Percentiles rank a stretch among this genome's conserved stretches.
phyloP scores from a whole-genome alignment of 2,888 invertebrate species.

The Limnephilus lunatus region DNA sequence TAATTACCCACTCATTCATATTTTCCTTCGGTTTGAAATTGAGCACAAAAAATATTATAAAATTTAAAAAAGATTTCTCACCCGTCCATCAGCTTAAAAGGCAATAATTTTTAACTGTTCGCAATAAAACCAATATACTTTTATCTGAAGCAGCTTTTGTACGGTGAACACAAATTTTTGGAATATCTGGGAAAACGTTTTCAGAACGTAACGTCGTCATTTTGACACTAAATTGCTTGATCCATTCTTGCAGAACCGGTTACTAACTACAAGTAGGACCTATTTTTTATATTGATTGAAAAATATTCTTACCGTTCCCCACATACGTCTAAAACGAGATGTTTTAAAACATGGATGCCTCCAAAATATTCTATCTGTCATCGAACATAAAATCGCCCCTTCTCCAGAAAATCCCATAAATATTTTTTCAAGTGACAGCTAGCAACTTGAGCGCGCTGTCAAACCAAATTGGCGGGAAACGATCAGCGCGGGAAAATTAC shows the following conservation, averaged over 20 bases:
- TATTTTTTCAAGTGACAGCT: constrained; percentile 45
- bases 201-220: background rate
- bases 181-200: background rate
- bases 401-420: constrained; percentile 43
- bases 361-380: background rate
- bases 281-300: background rate
- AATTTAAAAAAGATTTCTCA: background rate
- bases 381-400: background rate
- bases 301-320: background rate
- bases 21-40: background rate
- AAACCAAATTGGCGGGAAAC: constrained; percentile 52
- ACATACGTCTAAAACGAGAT: background rate
- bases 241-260: no score
- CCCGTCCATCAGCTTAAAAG: background rate
- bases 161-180: no score
- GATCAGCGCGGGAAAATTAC: constrained; percentile 33
- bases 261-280: background rate
- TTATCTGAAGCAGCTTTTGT: no score
- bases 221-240: no score
- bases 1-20: background rate
- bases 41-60: background rate
- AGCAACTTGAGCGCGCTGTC: constrained; percentile 41
- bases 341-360: no score
- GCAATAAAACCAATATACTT: no score
- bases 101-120: background rate